phyloP scores from a whole-genome alignment of 2,888 invertebrate genomes.

The Synanthedon andrenaeformis region DNA sequence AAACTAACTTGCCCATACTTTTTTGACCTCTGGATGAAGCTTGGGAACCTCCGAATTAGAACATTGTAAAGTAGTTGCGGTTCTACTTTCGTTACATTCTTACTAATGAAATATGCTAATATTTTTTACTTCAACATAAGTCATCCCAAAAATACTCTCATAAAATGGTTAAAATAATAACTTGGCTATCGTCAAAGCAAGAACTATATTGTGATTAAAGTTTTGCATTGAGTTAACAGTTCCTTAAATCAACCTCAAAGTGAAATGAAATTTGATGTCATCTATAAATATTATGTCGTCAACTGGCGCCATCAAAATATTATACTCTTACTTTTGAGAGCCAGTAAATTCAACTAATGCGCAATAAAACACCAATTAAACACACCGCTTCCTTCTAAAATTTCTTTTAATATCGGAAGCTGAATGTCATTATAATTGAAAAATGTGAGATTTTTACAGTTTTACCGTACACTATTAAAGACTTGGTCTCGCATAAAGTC shows the following conservation, averaged over 20 bases:
- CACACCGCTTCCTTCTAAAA: slow-evolving; percentile 9
- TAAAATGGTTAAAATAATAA: too few relatives aligned
- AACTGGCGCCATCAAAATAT: not conserved
- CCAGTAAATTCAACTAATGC: not conserved
- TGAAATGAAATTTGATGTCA: not conserved
- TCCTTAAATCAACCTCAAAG: too few relatives aligned
- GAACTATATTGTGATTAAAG: too few relatives aligned
- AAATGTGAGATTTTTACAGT: slow-evolving; percentile 27
- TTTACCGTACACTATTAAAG: slow-evolving; percentile 16
- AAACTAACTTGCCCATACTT: slow-evolving; percentile 23
- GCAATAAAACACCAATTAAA: slow-evolving; percentile 3
- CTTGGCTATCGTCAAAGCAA: too few relatives aligned
- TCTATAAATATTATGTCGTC: not conserved
- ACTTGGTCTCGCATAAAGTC: slow-evolving; percentile 10
- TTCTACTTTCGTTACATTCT: not conserved
- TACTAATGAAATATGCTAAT: not conserved
- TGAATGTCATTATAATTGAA: slow-evolving; percentile 16
- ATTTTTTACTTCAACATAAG: too few relatives aligned
- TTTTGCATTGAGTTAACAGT: too few relatives aligned
- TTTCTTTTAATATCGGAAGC: slow-evolving; percentile 21
- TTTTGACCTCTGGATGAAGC: slow-evolving; percentile 15
- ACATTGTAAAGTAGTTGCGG: not conserved
- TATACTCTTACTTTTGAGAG: slow-evolving; percentile 13
- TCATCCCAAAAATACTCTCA: too few relatives aligned
- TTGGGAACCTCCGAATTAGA: slow-evolving; percentile 8